Conservation (phyloP, 2,888 invertebrate genomes). For the Horisme vitalbata region DNA sequence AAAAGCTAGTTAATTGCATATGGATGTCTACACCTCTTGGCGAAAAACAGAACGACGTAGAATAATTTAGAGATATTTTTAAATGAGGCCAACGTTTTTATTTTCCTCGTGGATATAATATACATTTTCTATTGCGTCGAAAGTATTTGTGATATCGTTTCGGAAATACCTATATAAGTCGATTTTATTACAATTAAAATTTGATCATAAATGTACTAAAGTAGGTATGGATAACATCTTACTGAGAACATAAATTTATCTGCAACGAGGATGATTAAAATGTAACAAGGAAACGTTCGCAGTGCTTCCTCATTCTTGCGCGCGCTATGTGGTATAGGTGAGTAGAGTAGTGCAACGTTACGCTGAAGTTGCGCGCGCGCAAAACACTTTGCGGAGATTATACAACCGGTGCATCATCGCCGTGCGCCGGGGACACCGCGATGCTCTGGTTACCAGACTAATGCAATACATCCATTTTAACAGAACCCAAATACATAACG, state of each 20-base stretch:
- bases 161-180: not conserved
- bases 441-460: slow-evolving; percentile 68
- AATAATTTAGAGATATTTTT: slow-evolving; percentile 37
- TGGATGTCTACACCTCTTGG: slow-evolving; percentile 34
- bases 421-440: slow-evolving; percentile 47
- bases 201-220: too few species aligned
- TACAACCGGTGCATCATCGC: slow-evolving; percentile 52
- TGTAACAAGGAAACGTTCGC: slow-evolving; percentile 70
- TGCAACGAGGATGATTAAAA: slow-evolving; percentile 58
- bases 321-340: slow-evolving; percentile 53
- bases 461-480: slow-evolving; percentile 39
- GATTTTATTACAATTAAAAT: not conserved
- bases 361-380: slow-evolving; percentile 45
- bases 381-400: slow-evolving; percentile 51
- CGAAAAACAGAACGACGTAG: slow-evolving; percentile 50
- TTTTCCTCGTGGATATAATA: slow-evolving; percentile 10
- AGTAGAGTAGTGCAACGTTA: slow-evolving; percentile 63
- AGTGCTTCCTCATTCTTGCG: slow-evolving; percentile 71
- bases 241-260: slow-evolving; percentile 31
- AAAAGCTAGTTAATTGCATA: slow-evolving; percentile 54
- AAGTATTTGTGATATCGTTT: not conserved
- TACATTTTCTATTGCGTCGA: slow-evolving; percentile 10
- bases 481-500: slow-evolving; percentile 4
- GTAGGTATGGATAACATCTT: slow-evolving; percentile 2
- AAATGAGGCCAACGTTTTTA: slow-evolving; percentile 22